Conservation (phyloP, 2,888 invertebrate genomes). For the Sinotaia quadrata region DNA sequence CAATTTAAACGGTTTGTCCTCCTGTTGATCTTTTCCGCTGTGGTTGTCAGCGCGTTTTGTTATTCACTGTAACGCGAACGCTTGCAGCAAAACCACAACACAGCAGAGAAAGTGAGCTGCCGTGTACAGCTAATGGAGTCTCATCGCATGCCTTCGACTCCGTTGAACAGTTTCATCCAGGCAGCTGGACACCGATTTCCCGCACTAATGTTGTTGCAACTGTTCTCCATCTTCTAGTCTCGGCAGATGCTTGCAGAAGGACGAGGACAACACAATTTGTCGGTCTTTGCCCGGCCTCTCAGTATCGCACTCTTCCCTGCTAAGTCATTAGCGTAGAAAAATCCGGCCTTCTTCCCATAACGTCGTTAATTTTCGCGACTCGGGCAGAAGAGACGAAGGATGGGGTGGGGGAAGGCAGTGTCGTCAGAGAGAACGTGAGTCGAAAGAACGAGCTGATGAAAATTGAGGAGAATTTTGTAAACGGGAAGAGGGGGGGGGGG, state of each 20-base stretch:
- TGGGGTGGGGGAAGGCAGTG: too few relatives aligned
- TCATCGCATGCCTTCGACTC: not conserved
- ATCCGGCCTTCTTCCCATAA: constrained; percentile 13
- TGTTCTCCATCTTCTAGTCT: not conserved
- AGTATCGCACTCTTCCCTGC: not conserved
- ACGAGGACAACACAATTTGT: constrained; percentile 25
- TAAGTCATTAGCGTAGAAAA: constrained; percentile 10
- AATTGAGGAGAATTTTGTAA: not conserved
- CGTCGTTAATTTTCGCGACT: constrained; percentile 24
- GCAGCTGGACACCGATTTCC: not conserved
- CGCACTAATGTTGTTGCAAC: constrained; percentile 14
- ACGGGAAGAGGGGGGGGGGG: not conserved
- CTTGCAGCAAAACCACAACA: too few relatives aligned
- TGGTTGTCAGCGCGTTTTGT: too few relatives aligned
- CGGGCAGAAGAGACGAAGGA: not conserved
- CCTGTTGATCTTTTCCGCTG: too few relatives aligned
- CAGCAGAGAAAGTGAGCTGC: too few relatives aligned
- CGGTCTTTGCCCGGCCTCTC: not conserved
- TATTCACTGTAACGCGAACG: too few relatives aligned
- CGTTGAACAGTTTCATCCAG: not conserved
- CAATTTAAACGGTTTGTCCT: too few relatives aligned
- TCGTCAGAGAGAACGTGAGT: not conserved
- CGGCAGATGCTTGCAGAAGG: constrained; percentile 15
- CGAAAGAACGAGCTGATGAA: not conserved
- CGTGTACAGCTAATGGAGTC: not conserved